A percentile compares a stretch with the other conserved stretches of the same genome.
These are phyloP conservation scores for Hypomesus transpacificus DNA, from an alignment of 2,113 vertebrate genomes.

Conservation along the genomic window DNA sequence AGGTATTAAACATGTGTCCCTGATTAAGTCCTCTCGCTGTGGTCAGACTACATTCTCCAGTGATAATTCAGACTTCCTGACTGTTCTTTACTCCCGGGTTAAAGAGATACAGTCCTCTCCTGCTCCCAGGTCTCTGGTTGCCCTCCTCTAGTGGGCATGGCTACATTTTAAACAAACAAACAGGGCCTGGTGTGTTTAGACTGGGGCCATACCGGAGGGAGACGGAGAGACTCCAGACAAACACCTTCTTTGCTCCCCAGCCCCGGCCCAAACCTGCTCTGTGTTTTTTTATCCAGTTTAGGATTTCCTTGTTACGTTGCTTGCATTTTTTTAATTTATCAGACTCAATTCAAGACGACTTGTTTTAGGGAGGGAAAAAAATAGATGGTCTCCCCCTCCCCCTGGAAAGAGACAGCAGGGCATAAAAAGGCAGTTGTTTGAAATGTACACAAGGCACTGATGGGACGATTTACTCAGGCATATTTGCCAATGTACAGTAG, in stretches of 20 bases:
- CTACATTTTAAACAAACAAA: slow-evolving; percentile 2
- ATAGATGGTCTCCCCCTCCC: background rate
- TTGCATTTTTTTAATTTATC: slow-evolving; percentile 2
- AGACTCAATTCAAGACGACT: background rate
- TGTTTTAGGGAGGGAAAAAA: background rate
- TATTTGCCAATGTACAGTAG: slow-evolving; percentile 1
- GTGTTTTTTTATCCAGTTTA: background rate
- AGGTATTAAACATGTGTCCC: background rate
- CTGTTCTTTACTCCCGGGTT: background rate
- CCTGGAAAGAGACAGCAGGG: background rate
- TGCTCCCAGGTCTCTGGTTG: background rate
- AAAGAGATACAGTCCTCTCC: background rate
- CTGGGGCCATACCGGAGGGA: background rate
- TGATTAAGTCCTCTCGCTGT: background rate
- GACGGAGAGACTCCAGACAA: background rate
- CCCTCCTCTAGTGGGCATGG: slow-evolving; percentile 1
- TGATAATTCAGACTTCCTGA: slow-evolving; percentile 13
- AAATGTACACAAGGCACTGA: slow-evolving; percentile 3
- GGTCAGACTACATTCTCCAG: background rate
- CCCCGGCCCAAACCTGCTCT: background rate
- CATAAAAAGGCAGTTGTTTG: slow-evolving; percentile 13
- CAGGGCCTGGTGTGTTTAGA: background rate
- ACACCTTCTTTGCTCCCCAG: background rate
- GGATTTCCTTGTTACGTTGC: background rate
- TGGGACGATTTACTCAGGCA: slow-evolving; percentile 5